phyloP scores from a whole-genome alignment of 2,888 invertebrate genomes.

The Drosophila colorata region DNA sequence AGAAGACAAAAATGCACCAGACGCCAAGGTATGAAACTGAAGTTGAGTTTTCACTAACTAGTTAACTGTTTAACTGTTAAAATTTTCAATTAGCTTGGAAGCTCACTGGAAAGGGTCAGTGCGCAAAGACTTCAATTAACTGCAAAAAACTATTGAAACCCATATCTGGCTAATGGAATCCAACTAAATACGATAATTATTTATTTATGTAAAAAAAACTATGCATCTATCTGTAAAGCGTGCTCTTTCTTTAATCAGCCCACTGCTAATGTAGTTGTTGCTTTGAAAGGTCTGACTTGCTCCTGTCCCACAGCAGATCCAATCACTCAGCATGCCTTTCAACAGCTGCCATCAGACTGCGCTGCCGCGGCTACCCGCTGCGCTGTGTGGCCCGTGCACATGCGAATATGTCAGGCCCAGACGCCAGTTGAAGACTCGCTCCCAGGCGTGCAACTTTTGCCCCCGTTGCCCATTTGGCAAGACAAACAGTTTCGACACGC shows the following conservation, averaged over 20 bases:
- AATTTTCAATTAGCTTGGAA: constrained; percentile 18
- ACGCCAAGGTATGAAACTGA: constrained; percentile 3
- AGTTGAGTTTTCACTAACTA: too few species aligned
- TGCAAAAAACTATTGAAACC: background rate
- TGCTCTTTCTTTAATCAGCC: background rate
- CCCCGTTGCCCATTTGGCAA: constrained; percentile 59
- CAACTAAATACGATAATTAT: background rate
- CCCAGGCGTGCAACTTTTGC: constrained; percentile 56
- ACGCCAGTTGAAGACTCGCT: constrained; percentile 39
- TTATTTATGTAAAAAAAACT: background rate
- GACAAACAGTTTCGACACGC: constrained; percentile 49
- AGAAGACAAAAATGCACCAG: background rate
- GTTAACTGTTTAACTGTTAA: too few species aligned
- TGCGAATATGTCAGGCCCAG: constrained; percentile 21
- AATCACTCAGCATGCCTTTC: constrained; percentile 31
- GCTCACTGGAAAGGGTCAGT: background rate
- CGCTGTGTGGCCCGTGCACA: constrained; percentile 10
- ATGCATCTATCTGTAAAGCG: background rate
- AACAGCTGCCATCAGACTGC: background rate
- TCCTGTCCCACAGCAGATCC: constrained; percentile 24
- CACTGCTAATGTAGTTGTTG: constrained; percentile 25
- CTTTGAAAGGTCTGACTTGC: background rate
- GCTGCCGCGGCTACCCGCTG: constrained; percentile 24
- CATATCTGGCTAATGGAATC: background rate
- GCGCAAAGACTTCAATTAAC: background rate